Evolutionary conservation across 2,797 vertebrate species (phyloP), one percentile per base, ranked within the genome.

Genomic region (Pelochelys cantorii): DNA sequence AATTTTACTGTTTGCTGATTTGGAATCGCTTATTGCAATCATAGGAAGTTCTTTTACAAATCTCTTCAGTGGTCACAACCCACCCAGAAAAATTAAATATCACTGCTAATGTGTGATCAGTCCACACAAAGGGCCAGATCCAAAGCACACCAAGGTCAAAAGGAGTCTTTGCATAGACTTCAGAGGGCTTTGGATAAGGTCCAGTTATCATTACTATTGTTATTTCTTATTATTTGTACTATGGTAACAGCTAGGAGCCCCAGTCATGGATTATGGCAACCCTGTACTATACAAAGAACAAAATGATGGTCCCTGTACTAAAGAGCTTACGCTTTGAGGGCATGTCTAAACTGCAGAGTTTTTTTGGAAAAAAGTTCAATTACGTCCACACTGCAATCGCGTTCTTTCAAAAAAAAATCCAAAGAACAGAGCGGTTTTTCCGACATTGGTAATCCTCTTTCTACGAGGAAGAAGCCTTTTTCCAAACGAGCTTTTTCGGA

Each of bases 41-140:
- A 29, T 15, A 48, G 55, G 42, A 93, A 60, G 9, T 37, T 92
- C 90, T 71, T 88, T 90, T 42, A 84, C 6, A 81, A 86, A 79
- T 42, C 7, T 71, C 3, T 82, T 56, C 52, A 82, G 27, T 6
- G 0, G 12, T 31, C 71, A 4, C 11, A 84, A 37, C 62, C 0
- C 0, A 34, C 34, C 57, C 3, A 52, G 10, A 57, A 15, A 48
- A 4, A 2, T 7, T n/a, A 14, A 2, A 3, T 54, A 53, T 53
- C 81, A 60, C 27, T 57, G 23, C 37, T 77, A 4, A 31, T 34
- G 11, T 81, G 10, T 81, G 22, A 10, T 77, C 88, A 14, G 17
- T 80, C 54, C 29, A 71, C 10, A 11, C n/a, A 68, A 10, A 34
- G 15, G 34, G 11, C n/a, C 20, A 71, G 68, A 37, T 37, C 34